These are phyloP conservation scores for Laticauda colubrina DNA, from an alignment of 2,113 vertebrate genomes.

Conservation along the genomic window DNA sequence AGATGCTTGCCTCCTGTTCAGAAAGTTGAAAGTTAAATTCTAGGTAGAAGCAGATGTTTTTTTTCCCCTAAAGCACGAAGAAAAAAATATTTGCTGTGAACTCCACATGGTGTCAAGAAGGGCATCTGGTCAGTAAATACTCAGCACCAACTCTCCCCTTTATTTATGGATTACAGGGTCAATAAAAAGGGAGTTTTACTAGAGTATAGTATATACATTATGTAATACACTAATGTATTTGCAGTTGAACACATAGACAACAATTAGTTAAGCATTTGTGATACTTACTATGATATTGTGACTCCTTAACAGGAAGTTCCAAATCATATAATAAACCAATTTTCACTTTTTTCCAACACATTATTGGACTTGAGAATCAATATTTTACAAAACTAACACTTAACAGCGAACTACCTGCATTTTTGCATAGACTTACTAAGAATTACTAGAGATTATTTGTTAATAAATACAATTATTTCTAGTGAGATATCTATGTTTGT, in stretches of 20 bases:
- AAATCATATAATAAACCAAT: background rate
- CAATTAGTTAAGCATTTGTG: background rate
- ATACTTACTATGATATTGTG: background rate
- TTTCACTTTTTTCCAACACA: background rate
- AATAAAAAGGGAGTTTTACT: no score
- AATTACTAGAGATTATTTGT: background rate
- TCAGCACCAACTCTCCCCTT: background rate
- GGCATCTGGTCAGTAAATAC: background rate
- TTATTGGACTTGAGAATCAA: background rate
- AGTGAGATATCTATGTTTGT: background rate
- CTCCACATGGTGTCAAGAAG: background rate
- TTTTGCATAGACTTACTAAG: background rate
- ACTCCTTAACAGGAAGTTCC: background rate
- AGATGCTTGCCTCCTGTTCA: background rate
- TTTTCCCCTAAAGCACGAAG: background rate
- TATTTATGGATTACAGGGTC: background rate
- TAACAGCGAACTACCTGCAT: background rate
- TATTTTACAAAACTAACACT: background rate
- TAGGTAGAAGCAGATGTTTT: background rate
- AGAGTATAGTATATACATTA: background rate
- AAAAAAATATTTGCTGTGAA: background rate
- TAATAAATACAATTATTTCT: background rate
- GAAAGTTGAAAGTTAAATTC: background rate
- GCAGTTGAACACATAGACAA: background rate
- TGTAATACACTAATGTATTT: background rate